Evolutionary conservation across 2,113 vertebrate species (phyloP), one percentile per base, ranked within the genome.

Genomic region (Vidua macroura): DNA sequence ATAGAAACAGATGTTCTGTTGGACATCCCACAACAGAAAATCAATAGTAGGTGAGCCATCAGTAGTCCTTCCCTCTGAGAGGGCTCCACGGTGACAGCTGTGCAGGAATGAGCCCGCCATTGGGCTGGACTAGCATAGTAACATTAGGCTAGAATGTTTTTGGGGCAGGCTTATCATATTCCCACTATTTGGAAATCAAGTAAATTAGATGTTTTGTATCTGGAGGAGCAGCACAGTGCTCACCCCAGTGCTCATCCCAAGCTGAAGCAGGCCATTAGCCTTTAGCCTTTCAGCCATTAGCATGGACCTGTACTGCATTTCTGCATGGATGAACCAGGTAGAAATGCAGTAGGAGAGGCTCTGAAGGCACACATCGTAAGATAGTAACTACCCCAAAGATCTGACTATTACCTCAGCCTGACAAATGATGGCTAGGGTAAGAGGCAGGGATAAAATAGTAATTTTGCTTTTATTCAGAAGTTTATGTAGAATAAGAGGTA

Each of bases 1-100:
- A 84, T 35, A 62, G 59, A 92, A 94, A 70, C 76, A 90, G 83
- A 70, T 92, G 84, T 82, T 78, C 60, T 48, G 31, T 58, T 91
- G 89, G 83, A 72, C 83, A 60, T 68, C 77, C 53, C 75, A 30
- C 60, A 89, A 24, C 48, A 86, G 86, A 75, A 93, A 83, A 83
- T 82, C 80, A 63, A 74, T 83, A 75, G 24, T 75, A 89, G 69
- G 66, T 92, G 66, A 95, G 48, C 69, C 31, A 3, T 30, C 53
- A 48, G 66, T 12, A 72, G 84, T 31, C 53, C 27, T 89, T 86
- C 49, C 22, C 41, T 79, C 69, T 11, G 18, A 84, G 73, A 72
- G 28, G n/a, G n/a, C n/a, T 93, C 55, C 10, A 5, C 14, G 5
- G 9, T 58, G 60, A 27, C 24, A 86, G 58, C 70, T 73, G 37